Evolutionary conservation across 2,888 invertebrate species (phyloP), one percentile per base, ranked within the genome.

Genomic region (Calameuta pallipes): DNA sequence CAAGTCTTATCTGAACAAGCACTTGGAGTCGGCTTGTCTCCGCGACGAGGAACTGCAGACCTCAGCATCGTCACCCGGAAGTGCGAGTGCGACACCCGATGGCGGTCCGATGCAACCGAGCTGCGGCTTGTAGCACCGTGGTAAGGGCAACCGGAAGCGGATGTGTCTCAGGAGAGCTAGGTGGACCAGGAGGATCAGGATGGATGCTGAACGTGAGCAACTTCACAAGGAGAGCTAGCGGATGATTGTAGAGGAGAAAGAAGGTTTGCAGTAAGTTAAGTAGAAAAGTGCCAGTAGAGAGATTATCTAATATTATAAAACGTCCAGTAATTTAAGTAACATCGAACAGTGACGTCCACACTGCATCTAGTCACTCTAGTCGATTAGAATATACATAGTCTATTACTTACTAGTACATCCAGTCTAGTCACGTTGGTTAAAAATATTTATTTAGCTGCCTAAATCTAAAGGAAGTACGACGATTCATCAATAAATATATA

Each of bases 1-100:
- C 84, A 98, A 98, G 92, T 98, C 98, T 87, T 98, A 98, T 92
- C 94, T 98, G 77, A 98, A 97, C 93, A 98, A 98, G 92, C 98
- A 98, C 92, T 95, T 96, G 90, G 98, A 98, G 92, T 96, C 97
- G 76, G 96, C 97, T 69, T 98, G 98, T 92, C 93, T 94, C 87
- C 94, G 95, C 87, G 95, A 95, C 84, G 94, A 93, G 78, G 93
- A 93, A 84, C 87, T 80, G 79, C 83, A 83, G 74, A 81, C 83
- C 69, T 78, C 82, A 73, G 86, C 84, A 31, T 70, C 56, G 23
- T 33, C 75, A 23, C 56, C 56, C 11, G 73, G 71, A 31, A 79
- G 71, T 31, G 71, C 56, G 9, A 23, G 56, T 23, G 56, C 56
- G 56, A 56, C 9, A 23, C 56, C 56, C 9, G 56, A 56, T 23